Evolutionary conservation across 1,140 invertebrate species (phyloP).

Genomic region (Manduca sexta): DNA sequence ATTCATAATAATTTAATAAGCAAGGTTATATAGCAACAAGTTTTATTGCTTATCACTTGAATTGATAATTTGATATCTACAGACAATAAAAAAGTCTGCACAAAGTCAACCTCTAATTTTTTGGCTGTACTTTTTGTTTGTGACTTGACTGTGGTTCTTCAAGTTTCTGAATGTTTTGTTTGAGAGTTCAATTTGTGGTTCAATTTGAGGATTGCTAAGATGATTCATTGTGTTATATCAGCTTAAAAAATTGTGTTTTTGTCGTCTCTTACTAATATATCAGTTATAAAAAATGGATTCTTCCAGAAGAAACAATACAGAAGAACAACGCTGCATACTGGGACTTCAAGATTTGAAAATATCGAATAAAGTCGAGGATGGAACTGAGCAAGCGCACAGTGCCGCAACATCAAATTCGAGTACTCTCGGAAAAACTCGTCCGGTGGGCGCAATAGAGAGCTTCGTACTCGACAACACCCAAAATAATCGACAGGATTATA

Average conservation of each 20-base stretch:
- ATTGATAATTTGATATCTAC: no score
- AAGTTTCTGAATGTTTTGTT: constrained; percentile 24
- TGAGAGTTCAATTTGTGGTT: constrained; percentile 12
- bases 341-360: constrained; percentile 71
- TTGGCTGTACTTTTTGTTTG: no score
- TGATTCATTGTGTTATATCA: constrained; percentile 29
- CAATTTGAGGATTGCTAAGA: constrained; percentile 18
- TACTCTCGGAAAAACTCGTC: constrained; percentile 49
- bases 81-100: no score
- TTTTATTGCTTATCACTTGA: no score
- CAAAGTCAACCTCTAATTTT: no score
- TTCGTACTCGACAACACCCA: constrained; percentile 60
- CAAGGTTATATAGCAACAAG: no score
- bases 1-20: no score
- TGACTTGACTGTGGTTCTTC: no score
- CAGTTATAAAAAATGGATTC: constrained; percentile 42
- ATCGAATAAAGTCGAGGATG: constrained; percentile 66
- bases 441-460: constrained; percentile 69
- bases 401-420: constrained; percentile 48
- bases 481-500: constrained; percentile 62
- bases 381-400: constrained; percentile 66
- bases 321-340: constrained; percentile 63
- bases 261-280: constrained; percentile 1
- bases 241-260: constrained; percentile 12
- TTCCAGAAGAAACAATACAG: constrained; percentile 58